A percentile compares a stretch with the other conserved stretches of the same genome.
phyloP scores from a whole-genome alignment of 2,797 vertebrate species.

The Triplophysa yarkandensis region DNA sequence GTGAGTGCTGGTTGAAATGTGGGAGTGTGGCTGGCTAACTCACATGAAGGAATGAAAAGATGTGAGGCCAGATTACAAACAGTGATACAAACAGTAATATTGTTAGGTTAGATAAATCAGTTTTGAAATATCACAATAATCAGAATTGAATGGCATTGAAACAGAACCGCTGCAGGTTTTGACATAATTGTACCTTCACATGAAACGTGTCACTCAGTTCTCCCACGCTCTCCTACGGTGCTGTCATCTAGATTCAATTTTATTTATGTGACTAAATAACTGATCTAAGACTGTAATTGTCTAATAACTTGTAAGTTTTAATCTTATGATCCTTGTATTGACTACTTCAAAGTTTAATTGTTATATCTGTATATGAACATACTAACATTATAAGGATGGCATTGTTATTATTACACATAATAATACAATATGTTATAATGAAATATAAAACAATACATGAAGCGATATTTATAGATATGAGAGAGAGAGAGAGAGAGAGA shows the following conservation, averaged over 20 bases:
- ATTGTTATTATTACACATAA: not conserved
- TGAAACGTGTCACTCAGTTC: conserved; percentile 20
- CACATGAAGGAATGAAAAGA: conserved; percentile 2
- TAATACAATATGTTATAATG: no score
- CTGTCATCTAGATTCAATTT: conserved; percentile 41
- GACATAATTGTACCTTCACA: conserved; percentile 31
- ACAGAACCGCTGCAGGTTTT: conserved; percentile 21
- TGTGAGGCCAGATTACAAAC: not conserved
- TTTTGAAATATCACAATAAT: not conserved
- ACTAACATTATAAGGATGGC: not conserved
- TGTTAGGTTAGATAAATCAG: not conserved
- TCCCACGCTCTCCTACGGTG: conserved; percentile 27
- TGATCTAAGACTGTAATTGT: not conserved
- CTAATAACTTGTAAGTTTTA: conserved; percentile 12
- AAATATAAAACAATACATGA: no score
- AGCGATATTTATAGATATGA: no score
- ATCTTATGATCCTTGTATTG: not conserved
- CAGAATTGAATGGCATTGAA: conserved; percentile 9
- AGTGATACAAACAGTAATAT: not conserved
- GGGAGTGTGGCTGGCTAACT: conserved; percentile 7
- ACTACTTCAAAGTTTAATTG: no score
- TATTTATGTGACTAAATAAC: conserved; percentile 41
- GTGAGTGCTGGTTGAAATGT: conserved; percentile 18
- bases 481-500: no score
- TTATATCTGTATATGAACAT: not conserved